Base-by-base conservation (phyloP, 2,797 vertebrate genomes). In the Chelidonichthys spinosus region DNA sequence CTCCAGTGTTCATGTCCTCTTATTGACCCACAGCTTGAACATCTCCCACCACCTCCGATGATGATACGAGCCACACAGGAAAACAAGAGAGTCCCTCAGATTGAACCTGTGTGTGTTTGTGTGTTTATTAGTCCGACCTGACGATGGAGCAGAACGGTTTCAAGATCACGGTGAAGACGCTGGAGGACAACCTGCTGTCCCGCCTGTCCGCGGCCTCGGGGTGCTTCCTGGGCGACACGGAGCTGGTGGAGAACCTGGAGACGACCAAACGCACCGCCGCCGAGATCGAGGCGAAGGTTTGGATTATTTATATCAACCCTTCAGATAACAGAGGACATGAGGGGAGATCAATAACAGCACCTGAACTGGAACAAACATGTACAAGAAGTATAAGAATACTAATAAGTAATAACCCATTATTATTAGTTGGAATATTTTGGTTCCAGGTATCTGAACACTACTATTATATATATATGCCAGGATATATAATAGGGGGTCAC, bases 71-170 rank as follows among this genome's bases (percentile, higher is more conserved):
- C 50, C 59, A 59, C 50, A 60, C 50, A 66, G 64, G 60, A 72
- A 8, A 73, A 62, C 60, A 39, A 32, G 49, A 15, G 2, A 14
- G 17, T 37, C 18, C 66, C 42, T 67, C 42, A 58, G 37, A 69
- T 25, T 25, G 25, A 25, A 25, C 25, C 25, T 43, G 36, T 63
- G 11, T 52, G 37, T 74, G 13, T 82, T 62, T 86, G 8, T 77
- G 11, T 83, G 55, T 85, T 32, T 63, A 5, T 55, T 87, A 99
- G 98, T 98, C 95, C 0, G 93, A 96, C 67, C 95, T 99, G 88
- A 99, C 98, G 0, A 99, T 96, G 86, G 94, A 99, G 74, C 98
- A 99, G 85, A 99, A 99, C 0, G 96, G 94, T 15, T 99, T 99
- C 90, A 99, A 98, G 94, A 99, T 99, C 92, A 98, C 97, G 4